Base-by-base conservation (phyloP, 2,113 vertebrate species). In the Shinisaurus crocodilurus region DNA sequence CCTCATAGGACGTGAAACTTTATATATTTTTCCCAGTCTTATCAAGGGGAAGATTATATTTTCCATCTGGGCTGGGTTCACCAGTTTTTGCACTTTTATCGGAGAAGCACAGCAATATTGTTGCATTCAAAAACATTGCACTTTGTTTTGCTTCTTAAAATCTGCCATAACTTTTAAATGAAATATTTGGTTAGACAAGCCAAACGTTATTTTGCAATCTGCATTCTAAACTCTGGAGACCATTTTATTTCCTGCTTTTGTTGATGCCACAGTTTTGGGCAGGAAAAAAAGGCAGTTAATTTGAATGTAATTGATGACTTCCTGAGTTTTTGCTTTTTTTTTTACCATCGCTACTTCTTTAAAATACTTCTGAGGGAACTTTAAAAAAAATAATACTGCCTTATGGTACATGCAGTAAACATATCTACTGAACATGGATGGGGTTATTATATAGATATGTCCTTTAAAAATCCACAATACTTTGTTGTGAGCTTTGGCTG, bases 161-260 rank as follows among this genome's bases (percentile, higher is more conserved):
- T 91, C 86, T 88, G 23, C 90, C 63, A 93, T 72, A 90, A 72
- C 65, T 85, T 84, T 87, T 60, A 90, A 93, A 48, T 91, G 76
- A 88, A 48, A 85, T 57, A 1, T 45, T 94, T 94, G 90, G 72
- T 93, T 91, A 90, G 32, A 50, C 63, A 91, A 79, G 85, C 60
- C 20, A 67, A 82, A 63, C 50, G 15, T 85, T 25, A 1, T 82
- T 93, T 94, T 82, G 43, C 45, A 91, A 75, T 75, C 7, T 48
- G 88, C 29, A 54, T 72, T 37, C 82, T 92, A 63, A 89, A 92
- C 94, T 40, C 32, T 94, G 60, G 57, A 82, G 74, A 87, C 84
- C 40, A 6, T 92, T 94, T 93, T 82, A 86, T 89, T 95, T 95
- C 92, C 72, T 92, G 72, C 86, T 92, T 87, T 60, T 90, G 81